Evolutionary conservation across 2,113 vertebrate species (phyloP).

Genomic region (Ornithorhynchus anatinus): DNA sequence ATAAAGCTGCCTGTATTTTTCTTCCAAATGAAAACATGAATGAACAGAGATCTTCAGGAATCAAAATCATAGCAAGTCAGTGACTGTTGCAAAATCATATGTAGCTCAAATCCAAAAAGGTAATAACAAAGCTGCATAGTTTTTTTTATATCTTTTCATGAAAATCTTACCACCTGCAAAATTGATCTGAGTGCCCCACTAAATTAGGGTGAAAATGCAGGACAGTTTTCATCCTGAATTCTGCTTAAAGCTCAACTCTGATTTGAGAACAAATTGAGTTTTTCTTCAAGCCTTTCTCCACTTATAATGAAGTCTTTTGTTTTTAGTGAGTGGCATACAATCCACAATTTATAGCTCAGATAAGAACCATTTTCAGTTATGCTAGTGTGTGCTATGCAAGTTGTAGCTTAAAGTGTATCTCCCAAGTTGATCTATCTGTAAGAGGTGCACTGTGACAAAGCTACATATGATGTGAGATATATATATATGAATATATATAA

Average conservation of each 20-base stretch:
- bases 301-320: background rate
- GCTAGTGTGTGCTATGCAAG: conserved; percentile 30
- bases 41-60: too few species aligned
- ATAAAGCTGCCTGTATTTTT: too few species aligned
- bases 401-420: conserved; percentile 40
- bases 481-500: too few species aligned
- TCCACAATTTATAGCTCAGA: conserved; percentile 49
- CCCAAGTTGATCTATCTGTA: conserved; percentile 63
- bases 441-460: conserved; percentile 60
- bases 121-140: too few species aligned
- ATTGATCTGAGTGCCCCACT: background rate
- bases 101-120: too few species aligned
- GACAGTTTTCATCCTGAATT: too few species aligned
- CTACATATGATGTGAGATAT: conserved; percentile 73
- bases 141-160: background rate
- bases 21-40: too few species aligned
- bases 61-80: too few species aligned
- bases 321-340: conserved; percentile 17
- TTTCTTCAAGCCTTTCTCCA: background rate
- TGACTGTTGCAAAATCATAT: too few species aligned
- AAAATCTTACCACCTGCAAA: background rate
- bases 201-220: too few species aligned
- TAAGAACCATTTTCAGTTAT: conserved; percentile 58
- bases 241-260: background rate
- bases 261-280: background rate